Conservation (phyloP, 2,888 invertebrate species). For the Tupiocoris notatus region DNA sequence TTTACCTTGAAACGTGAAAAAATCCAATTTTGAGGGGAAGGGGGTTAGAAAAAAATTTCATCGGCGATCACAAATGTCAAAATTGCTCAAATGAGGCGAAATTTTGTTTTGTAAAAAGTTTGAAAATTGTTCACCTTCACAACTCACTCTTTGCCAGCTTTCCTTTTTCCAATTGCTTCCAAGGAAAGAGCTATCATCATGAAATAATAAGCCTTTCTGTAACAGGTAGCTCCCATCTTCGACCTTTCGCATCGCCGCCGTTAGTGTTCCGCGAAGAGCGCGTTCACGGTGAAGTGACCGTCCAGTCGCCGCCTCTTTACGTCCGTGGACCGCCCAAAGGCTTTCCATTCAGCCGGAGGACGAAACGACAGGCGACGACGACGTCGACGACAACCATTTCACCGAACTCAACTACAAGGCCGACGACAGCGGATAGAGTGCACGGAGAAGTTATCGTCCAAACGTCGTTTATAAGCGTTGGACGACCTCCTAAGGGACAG, state of each 20-base stretch:
- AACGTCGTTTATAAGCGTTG: conserved; percentile 21
- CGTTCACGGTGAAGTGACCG: conserved; percentile 37
- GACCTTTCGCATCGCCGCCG: background rate
- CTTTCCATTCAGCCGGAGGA: conserved; percentile 22
- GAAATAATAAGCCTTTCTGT: too few species aligned
- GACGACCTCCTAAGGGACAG: conserved; percentile 11
- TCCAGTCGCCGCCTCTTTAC: conserved; percentile 33
- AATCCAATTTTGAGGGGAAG: too few species aligned
- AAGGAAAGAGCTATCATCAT: too few species aligned
- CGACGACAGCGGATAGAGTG: background rate
- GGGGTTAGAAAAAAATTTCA: too few species aligned
- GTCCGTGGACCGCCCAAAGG: conserved; percentile 37
- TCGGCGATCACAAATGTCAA: too few species aligned
- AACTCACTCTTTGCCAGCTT: too few species aligned
- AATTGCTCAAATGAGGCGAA: too few species aligned
- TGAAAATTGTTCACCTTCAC: too few species aligned
- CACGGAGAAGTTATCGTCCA: conserved; percentile 32
- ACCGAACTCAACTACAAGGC: background rate
- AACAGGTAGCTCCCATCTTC: background rate
- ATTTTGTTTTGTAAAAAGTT: too few species aligned
- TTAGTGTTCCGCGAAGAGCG: conserved; percentile 17
- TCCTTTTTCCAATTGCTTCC: too few species aligned
- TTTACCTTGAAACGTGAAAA: too few species aligned
- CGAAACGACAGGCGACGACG: background rate
- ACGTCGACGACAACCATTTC: background rate